Conservation (phyloP, 2,113 vertebrate genomes). For the Turdus rufiventris region DNA sequence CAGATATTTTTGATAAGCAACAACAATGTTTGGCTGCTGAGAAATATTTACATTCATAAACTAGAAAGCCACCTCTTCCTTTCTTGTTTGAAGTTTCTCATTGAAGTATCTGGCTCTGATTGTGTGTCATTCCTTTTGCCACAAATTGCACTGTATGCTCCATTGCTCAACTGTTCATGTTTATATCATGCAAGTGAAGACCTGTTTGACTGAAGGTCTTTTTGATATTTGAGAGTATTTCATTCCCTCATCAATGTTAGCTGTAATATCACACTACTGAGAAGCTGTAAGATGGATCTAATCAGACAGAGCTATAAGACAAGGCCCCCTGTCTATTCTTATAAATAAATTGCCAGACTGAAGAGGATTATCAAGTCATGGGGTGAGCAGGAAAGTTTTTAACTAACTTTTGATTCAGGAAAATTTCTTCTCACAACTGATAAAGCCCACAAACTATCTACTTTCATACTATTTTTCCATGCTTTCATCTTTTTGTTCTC, state of each 20-base stretch:
- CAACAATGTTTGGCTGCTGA: not conserved
- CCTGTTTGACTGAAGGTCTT: not conserved
- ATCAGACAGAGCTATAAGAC: not conserved
- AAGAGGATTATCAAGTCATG: not conserved
- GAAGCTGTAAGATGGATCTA: not conserved
- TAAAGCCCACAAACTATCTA: not conserved
- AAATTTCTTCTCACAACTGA: not conserved
- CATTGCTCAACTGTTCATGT: not conserved
- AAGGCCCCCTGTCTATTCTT: not conserved
- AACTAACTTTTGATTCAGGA: not conserved
- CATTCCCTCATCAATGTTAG: not conserved
- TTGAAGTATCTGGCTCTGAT: not conserved
- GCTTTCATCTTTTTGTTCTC: not conserved
- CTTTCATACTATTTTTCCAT: not conserved
- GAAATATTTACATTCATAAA: not conserved
- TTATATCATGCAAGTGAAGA: not conserved
- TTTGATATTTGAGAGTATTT: not conserved
- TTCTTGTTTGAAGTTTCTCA: not conserved
- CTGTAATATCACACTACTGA: not conserved
- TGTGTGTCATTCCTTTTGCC: not conserved
- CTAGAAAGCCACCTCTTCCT: not conserved
- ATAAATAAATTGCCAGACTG: not conserved
- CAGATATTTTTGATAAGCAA: not conserved
- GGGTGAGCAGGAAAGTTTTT: not conserved
- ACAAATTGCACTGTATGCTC: not conserved